Percentiles rank a stretch among this genome's conserved stretches.
These are phyloP conservation scores for Pygocentrus nattereri DNA, from an alignment of 2,797 vertebrate genomes.

Conservation along the genomic window DNA sequence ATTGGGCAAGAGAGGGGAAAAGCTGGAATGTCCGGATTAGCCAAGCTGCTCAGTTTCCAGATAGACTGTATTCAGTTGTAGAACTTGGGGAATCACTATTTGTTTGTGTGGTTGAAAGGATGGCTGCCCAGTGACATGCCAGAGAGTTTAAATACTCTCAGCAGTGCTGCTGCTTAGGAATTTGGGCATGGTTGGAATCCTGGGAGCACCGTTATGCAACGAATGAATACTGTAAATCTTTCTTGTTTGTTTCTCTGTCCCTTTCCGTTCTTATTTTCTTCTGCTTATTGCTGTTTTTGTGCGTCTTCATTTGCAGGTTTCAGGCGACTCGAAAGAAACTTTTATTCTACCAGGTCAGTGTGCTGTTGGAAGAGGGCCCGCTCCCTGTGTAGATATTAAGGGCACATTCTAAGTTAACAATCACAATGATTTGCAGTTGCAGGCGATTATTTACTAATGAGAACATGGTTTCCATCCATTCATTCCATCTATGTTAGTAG, in stretches of 20 bases:
- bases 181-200: background rate
- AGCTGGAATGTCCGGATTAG: background rate
- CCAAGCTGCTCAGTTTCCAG: background rate
- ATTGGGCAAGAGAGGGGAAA: background rate
- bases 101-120: background rate
- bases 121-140: background rate
- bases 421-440: too few relatives aligned
- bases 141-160: background rate
- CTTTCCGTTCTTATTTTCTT: background rate
- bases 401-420: too few relatives aligned
- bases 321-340: constrained; percentile 21
- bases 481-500: too few relatives aligned
- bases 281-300: background rate
- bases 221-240: background rate
- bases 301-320: constrained; percentile 26
- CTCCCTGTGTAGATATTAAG: too few relatives aligned
- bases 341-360: constrained; percentile 55
- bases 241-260: background rate
- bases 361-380: too few relatives aligned
- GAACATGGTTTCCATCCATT: too few relatives aligned
- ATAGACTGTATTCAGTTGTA: background rate
- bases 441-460: too few relatives aligned
- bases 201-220: background rate
- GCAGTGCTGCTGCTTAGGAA: background rate
- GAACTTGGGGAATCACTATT: background rate